Evolutionary conservation across 2,797 vertebrate genomes (phyloP).

Genomic region (Helostoma temminkii): DNA sequence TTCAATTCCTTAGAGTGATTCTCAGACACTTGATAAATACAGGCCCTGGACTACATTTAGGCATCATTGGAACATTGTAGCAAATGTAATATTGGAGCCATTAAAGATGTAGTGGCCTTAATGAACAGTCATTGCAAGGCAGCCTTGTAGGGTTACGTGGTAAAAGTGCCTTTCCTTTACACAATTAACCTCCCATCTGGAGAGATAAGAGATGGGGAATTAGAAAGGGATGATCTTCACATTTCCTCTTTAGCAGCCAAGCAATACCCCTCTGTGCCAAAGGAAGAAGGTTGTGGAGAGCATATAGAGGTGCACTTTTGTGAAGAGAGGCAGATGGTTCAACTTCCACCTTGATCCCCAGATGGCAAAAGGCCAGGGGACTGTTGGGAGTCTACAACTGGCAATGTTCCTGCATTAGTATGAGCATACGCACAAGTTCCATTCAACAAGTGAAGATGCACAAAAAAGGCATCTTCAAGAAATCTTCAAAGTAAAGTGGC

Average conservation of each 20-base stretch:
- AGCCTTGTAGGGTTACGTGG: slow-evolving; percentile 65
- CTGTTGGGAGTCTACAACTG: slow-evolving; percentile 56
- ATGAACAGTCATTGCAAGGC: slow-evolving; percentile 60
- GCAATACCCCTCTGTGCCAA: slow-evolving; percentile 56
- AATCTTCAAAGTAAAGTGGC: too few species aligned
- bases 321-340: slow-evolving; percentile 77
- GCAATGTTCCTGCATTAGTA: slow-evolving; percentile 40
- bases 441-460: slow-evolving; percentile 52
- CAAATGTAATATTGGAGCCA: slow-evolving; percentile 53
- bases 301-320: slow-evolving; percentile 63
- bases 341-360: slow-evolving; percentile 72
- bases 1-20: too few species aligned
- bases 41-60: slow-evolving; percentile 26
- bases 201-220: slow-evolving; percentile 62
- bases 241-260: slow-evolving; percentile 62
- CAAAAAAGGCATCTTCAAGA: slow-evolving; percentile 4
- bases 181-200: slow-evolving; percentile 84
- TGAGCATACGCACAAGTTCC: slow-evolving; percentile 33
- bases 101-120: slow-evolving; percentile 61
- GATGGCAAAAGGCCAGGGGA: slow-evolving; percentile 72
- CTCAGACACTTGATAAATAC: too few species aligned
- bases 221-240: slow-evolving; percentile 66
- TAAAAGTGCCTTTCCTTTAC: slow-evolving; percentile 68
- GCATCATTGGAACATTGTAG: slow-evolving; percentile 40
- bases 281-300: slow-evolving; percentile 59